phyloP scores from a whole-genome alignment of 2,113 vertebrate species.

The Suncus etruscus region DNA sequence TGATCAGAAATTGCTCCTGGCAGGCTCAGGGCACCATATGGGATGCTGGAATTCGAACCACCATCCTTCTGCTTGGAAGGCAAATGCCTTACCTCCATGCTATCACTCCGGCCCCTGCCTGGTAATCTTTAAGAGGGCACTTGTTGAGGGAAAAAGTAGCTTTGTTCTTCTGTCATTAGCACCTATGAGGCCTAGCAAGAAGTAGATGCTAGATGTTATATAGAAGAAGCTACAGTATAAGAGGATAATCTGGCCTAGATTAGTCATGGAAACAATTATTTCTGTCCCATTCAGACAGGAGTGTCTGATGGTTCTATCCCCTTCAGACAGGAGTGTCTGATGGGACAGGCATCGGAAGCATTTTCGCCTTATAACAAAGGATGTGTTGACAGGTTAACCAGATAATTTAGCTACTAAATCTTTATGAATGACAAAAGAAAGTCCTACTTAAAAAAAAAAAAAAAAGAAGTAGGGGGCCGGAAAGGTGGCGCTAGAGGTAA shows the following conservation, averaged over 20 bases:
- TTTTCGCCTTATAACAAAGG: neutral
- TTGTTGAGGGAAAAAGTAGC: neutral
- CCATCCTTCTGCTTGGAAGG: too few relatives aligned
- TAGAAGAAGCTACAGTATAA: neutral
- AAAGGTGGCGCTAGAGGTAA: too few relatives aligned
- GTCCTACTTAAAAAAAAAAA: too few relatives aligned
- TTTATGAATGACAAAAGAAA: conserved; percentile 32
- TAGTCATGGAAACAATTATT: neutral
- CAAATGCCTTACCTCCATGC: too few relatives aligned
- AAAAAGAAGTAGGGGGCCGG: too few relatives aligned
- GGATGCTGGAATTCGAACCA: too few relatives aligned
- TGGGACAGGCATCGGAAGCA: neutral
- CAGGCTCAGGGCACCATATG: too few relatives aligned
- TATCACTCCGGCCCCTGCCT: neutral
- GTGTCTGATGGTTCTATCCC: neutral
- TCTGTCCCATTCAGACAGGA: neutral
- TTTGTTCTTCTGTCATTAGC: conserved; percentile 41
- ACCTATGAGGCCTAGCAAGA: neutral
- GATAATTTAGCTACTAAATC: neutral
- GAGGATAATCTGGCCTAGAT: neutral
- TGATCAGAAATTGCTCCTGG: too few relatives aligned
- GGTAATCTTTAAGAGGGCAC: conserved; percentile 11
- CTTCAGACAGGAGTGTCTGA: neutral
- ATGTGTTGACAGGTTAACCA: neutral
- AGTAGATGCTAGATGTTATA: conserved; percentile 30